Conservation (phyloP, 2,797 vertebrate species). For the Gambelia wislizenii region DNA sequence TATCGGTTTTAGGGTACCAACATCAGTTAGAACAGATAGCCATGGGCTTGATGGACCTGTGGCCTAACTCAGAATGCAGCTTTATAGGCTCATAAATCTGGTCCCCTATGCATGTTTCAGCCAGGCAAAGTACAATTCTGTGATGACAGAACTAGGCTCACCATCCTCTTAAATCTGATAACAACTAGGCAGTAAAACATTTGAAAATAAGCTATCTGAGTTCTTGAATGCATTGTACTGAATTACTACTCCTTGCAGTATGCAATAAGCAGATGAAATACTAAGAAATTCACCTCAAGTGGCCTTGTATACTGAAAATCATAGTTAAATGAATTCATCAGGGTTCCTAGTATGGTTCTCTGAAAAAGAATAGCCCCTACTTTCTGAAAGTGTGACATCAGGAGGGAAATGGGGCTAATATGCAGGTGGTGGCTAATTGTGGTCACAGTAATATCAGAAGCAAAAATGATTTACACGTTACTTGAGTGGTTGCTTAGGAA, state of each 20-base stretch:
- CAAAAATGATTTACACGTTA: constrained; percentile 57
- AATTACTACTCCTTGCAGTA: not conserved
- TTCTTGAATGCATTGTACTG: not conserved
- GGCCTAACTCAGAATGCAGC: not conserved
- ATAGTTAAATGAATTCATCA: constrained; percentile 11
- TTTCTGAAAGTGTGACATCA: constrained; percentile 65
- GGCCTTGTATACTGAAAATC: constrained; percentile 23
- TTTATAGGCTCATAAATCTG: not conserved
- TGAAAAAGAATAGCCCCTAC: constrained; percentile 66
- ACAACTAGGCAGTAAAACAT: not conserved
- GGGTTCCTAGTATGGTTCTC: constrained; percentile 65
- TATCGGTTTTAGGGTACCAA: not conserved
- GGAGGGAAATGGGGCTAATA: constrained; percentile 57
- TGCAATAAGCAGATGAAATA: constrained; percentile 23
- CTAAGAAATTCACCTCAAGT: not conserved
- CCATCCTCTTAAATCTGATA: too few species aligned
- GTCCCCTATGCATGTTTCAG: not conserved
- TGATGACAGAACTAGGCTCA: not conserved
- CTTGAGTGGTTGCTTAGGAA: constrained; percentile 58
- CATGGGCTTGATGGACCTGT: not conserved
- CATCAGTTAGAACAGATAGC: not conserved
- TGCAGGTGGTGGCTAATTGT: constrained; percentile 56
- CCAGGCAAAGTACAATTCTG: not conserved
- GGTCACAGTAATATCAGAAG: constrained; percentile 52
- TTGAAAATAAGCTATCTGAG: constrained; percentile 39